phyloP scores from a whole-genome alignment of 1,140 invertebrate species.

The Microplitis mediator region DNA sequence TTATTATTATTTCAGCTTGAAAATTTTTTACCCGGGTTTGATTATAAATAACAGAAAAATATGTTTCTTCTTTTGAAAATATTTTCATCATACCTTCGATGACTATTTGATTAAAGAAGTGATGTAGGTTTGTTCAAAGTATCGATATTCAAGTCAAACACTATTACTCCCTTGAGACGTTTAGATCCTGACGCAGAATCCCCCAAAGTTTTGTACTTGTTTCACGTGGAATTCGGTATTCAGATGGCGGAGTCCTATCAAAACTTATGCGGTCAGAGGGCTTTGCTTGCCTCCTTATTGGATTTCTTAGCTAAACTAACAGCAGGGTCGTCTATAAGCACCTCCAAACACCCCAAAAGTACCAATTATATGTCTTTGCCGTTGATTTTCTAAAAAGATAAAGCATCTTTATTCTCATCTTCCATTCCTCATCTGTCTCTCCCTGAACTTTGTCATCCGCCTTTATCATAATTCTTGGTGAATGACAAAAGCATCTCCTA shows the following conservation, averaged over 20 bases:
- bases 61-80: background rate
- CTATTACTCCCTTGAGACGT: background rate
- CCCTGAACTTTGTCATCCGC: slow-evolving; percentile 29
- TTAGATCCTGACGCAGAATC: slow-evolving; percentile 1
- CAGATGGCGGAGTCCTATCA: slow-evolving; percentile 44
- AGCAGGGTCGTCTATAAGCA: slow-evolving; percentile 12
- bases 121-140: background rate
- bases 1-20: too few species aligned
- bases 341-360: slow-evolving; percentile 20
- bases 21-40: too few species aligned
- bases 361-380: slow-evolving; percentile 23
- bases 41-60: too few species aligned
- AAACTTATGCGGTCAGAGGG: slow-evolving; percentile 46
- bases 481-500: slow-evolving; percentile 25
- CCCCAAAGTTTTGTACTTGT: background rate
- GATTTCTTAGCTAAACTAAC: slow-evolving; percentile 39
- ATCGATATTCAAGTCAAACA: slow-evolving; percentile 7
- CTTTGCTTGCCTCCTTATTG: slow-evolving; percentile 46
- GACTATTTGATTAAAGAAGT: too few species aligned
- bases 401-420: background rate
- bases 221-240: slow-evolving; percentile 46
- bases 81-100: background rate
- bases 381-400: slow-evolving; percentile 21
- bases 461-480: slow-evolving; percentile 33
- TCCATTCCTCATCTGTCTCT: background rate